A percentile compares a stretch with the other conserved stretches of the same genome.
Evolutionary conservation across 37 sponge, comb jelly and placozoan genomes (phyloP).

Genomic region (Chondrosia reniformis): DNA sequence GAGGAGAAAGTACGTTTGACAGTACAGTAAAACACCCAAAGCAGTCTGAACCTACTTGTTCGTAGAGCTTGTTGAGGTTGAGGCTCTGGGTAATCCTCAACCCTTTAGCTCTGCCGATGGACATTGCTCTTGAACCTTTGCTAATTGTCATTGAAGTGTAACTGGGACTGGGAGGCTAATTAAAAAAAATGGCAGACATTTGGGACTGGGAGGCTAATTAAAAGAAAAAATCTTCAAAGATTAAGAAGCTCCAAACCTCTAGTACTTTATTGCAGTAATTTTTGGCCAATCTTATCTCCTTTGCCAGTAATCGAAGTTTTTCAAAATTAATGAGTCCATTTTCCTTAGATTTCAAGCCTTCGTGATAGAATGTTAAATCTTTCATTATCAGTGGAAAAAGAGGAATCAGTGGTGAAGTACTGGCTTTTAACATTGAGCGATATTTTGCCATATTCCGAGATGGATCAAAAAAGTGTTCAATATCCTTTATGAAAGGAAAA

Average conservation of each 20-base stretch:
- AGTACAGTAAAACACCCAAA: background rate
- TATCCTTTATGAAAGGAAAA: constrained; percentile 39
- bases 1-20: background rate
- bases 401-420: constrained; percentile 79
- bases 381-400: constrained; percentile 97
- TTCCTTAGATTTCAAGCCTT: constrained; percentile 73
- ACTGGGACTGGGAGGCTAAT: constrained; percentile 3
- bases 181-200: background rate
- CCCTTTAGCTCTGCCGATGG: constrained; percentile 13
- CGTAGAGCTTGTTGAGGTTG: constrained; percentile 1
- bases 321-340: constrained; percentile 93
- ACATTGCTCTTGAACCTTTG: background rate
- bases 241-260: no score
- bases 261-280: constrained; percentile 51
- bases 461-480: constrained; percentile 79
- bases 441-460: constrained; percentile 96
- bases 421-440: constrained; percentile 70
- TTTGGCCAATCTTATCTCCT: constrained; percentile 62
- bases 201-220: background rate
- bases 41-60: background rate
- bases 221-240: background rate
- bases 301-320: constrained; percentile 76
- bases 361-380: constrained; percentile 88
- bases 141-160: background rate
- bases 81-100: background rate